Evolutionary conservation across 2,113 vertebrate genomes (phyloP), one percentile per base, ranked within the genome.

Genomic region (Amphilophus citrinellus): DNA sequence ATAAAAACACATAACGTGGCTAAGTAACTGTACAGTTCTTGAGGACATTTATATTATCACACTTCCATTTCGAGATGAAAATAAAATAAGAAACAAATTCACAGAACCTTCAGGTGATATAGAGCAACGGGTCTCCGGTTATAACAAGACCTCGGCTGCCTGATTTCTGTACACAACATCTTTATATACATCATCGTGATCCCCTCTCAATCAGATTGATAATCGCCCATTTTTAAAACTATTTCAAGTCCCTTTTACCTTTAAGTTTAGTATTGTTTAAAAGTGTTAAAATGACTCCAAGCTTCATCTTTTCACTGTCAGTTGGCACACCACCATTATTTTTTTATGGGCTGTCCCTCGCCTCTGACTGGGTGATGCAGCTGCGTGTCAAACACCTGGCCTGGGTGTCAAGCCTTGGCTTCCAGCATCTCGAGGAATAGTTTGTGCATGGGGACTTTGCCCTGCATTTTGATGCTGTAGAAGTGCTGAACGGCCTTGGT

Each of bases 401-500:
- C 79, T 73, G 0, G 24, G 61, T 65, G 91, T 98, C 97, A 98
- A 95, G 97, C 96, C 94, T 98, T 98, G 94, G 98, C 98, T 92
- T 98, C 98, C 88, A 98, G 90, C 98, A 98, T 98, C 96, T 98
- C 98, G 81, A 98, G 96, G 96, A 98, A 98, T 91, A 98, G 98
- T 98, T 98, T 98, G 96, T 98, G 97, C 97, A 98, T 98, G 95
- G 97, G 97, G 87, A 98, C 97, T 91, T 97, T 98, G 93, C 97
- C 98, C 95, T 98, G 97, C 95, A 98, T 96, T 94, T 98, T 98
- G 94, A 98, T 94, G 93, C 96, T 96, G 95, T 97, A 97, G 96
- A 98, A 98, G 92, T 98, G 97, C 93, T 98, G 97, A 75, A 98
- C 96, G 0, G 97, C 97, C 94, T 97, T 97, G 92, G 97, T 96